phyloP scores from a whole-genome alignment of 2,888 invertebrate species.

The Reticulitermes lucifugus region DNA sequence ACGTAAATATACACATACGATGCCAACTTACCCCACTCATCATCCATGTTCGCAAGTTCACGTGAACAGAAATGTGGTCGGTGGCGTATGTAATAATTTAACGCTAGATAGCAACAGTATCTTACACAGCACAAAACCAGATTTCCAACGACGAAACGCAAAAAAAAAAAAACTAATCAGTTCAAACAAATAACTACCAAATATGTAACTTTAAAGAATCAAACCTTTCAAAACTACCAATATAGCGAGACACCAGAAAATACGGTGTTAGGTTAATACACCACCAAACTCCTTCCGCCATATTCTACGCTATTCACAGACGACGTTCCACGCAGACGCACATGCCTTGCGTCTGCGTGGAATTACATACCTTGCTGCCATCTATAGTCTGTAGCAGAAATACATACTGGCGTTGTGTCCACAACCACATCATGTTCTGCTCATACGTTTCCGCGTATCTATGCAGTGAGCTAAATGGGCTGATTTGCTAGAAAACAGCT shows the following conservation, averaged over 20 bases:
- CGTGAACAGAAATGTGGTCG: conserved; percentile 48
- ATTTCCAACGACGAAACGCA: not conserved
- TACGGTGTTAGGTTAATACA: not conserved
- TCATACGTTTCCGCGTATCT: no score
- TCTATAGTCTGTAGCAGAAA: no score
- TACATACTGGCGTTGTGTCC: no score
- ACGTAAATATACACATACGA: not conserved
- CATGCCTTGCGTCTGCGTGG: no score
- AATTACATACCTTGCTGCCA: no score
- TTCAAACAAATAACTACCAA: not conserved
- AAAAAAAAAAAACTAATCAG: not conserved
- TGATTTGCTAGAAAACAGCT: no score
- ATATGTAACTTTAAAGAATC: conserved; percentile 27
- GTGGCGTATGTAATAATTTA: conserved; percentile 25
- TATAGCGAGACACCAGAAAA: conserved; percentile 20
- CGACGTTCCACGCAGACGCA: not conserved
- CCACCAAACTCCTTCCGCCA: not conserved
- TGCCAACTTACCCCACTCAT: conserved; percentile 75
- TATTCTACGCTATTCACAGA: not conserved
- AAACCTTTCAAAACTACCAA: conserved; percentile 28
- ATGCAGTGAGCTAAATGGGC: no score
- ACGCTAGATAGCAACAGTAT: conserved; percentile 49
- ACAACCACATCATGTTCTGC: no score
- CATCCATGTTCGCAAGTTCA: conserved; percentile 68
- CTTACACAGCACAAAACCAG: conserved; percentile 19